phyloP scores from a whole-genome alignment of 2,888 invertebrate genomes.

The Parelbella ahira region DNA sequence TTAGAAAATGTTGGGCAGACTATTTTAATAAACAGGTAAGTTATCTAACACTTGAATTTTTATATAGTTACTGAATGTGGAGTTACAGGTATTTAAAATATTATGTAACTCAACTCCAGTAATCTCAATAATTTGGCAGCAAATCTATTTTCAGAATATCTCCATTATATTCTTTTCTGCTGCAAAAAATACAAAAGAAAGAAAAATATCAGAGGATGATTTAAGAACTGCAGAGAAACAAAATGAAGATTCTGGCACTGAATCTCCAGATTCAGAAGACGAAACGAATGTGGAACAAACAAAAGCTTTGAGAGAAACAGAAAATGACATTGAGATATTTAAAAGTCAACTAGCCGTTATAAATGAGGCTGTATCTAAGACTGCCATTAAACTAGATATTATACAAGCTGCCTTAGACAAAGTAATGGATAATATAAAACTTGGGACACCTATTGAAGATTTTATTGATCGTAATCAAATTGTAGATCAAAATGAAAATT shows the following conservation, averaged over 20 bases:
- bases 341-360: constrained; percentile 75
- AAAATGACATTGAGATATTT: constrained; percentile 68
- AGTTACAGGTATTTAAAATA: too few species aligned
- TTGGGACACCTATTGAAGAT: constrained; percentile 44
- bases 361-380: constrained; percentile 73
- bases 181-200: constrained; percentile 77
- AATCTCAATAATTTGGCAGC: too few species aligned
- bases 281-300: constrained; percentile 39
- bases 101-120: too few species aligned
- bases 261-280: constrained; percentile 38
- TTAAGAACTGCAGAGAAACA: constrained; percentile 30
- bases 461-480: constrained; percentile 11
- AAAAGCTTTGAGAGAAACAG: constrained; percentile 47
- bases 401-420: constrained; percentile 76
- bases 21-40: constrained; percentile 86
- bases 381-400: constrained; percentile 76
- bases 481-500: constrained; percentile 27
- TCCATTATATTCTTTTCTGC: constrained; percentile 96
- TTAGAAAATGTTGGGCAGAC: constrained; percentile 91
- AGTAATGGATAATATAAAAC: constrained; percentile 57
- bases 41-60: too few species aligned
- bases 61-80: too few species aligned
- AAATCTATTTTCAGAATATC: constrained; percentile 70
- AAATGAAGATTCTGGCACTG: constrained; percentile 49
- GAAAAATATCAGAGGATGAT: constrained; percentile 63